Evolutionary conservation across 2,888 invertebrate species (phyloP).

Genomic region (Vannuccia rotundouncinata): DNA sequence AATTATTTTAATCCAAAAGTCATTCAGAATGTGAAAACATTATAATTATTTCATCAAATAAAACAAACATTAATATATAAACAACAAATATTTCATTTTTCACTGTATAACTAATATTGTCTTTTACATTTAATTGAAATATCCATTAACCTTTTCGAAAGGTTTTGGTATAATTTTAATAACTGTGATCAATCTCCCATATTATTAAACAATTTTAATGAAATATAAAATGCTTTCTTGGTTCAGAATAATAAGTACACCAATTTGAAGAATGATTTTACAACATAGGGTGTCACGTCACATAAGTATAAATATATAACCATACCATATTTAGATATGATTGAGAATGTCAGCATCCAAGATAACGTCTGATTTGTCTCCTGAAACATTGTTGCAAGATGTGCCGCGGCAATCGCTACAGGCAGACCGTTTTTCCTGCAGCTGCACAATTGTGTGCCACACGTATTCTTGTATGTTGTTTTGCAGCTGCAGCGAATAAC

Average conservation of each 20-base stretch:
- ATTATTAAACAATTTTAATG: slow-evolving; percentile 12
- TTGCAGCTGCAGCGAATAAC: slow-evolving; percentile 26
- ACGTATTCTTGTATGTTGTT: neutral
- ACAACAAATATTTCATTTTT: no score
- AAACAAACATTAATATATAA: no score
- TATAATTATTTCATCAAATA: no score
- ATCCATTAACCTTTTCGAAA: no score
- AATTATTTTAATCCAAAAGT: no score
- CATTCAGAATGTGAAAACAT: no score
- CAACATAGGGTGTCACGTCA: neutral
- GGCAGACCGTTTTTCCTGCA: slow-evolving; percentile 11
- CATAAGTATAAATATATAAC: neutral
- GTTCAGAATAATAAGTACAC: neutral
- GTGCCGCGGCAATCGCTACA: slow-evolving; percentile 6
- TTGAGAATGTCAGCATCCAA: neutral
- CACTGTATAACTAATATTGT: no score
- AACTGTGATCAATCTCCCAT: neutral
- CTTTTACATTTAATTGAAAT: no score
- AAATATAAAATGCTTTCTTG: neutral
- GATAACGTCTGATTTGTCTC: neutral
- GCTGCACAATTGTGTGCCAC: slow-evolving; percentile 10
- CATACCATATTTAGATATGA: neutral
- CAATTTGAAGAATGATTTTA: neutral
- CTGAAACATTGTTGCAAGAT: slow-evolving; percentile 7
- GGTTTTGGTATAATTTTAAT: no score